phyloP scores from a whole-genome alignment of 2,797 vertebrate species.

The Enteromius treurensis region DNA sequence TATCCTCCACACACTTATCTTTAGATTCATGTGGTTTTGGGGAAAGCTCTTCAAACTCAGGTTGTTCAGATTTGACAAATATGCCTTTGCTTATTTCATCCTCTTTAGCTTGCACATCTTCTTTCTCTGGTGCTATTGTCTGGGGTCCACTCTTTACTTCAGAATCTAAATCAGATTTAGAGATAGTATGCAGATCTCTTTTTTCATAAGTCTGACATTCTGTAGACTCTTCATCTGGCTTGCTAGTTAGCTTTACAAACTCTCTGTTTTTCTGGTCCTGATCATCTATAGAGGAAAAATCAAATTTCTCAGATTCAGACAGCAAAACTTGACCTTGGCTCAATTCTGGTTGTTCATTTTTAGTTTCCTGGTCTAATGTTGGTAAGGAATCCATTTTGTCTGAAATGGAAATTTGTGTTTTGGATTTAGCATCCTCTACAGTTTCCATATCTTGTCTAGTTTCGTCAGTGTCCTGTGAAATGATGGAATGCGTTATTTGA shows the following conservation, averaged over 20 bases:
- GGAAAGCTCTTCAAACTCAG: conserved; percentile 8
- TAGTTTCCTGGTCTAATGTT: conserved; percentile 33
- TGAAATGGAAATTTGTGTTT: conserved; percentile 26
- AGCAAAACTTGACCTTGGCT: conserved; percentile 6
- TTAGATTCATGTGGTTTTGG: conserved; percentile 7
- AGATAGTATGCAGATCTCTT: not conserved
- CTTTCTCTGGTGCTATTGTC: conserved; percentile 46
- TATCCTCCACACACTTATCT: conserved; percentile 4
- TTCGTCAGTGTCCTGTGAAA: conserved; percentile 1
- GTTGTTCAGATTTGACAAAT: conserved; percentile 27
- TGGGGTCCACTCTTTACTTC: conserved; percentile 1
- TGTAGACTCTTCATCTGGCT: conserved; percentile 15
- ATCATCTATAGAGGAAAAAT: conserved; percentile 14
- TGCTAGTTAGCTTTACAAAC: conserved; percentile 31
- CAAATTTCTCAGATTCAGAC: conserved; percentile 32
- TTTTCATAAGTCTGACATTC: conserved; percentile 13
- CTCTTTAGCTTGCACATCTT: conserved; percentile 18
- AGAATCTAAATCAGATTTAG: conserved; percentile 14
- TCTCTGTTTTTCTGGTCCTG: conserved; percentile 42
- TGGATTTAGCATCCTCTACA: conserved; percentile 33
- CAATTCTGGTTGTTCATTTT: conserved; percentile 24
- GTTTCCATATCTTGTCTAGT: conserved; percentile 16
- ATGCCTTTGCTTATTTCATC: conserved; percentile 71
- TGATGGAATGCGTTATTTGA: not conserved
- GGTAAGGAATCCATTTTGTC: conserved; percentile 41